phyloP scores from a whole-genome alignment of 2,113 vertebrate genomes.

The Dolichotis patagonum region DNA sequence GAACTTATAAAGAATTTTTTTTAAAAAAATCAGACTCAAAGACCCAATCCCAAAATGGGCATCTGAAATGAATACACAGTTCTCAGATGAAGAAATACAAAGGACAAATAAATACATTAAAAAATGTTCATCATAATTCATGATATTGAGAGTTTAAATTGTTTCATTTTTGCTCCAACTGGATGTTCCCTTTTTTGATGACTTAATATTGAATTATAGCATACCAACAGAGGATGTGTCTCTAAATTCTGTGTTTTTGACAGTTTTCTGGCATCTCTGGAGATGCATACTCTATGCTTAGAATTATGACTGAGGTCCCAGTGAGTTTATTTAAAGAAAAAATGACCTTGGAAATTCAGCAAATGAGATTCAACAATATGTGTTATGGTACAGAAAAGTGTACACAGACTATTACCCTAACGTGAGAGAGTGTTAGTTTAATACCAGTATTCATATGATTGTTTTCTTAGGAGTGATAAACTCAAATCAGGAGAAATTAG shows the following conservation, averaged over 20 bases:
- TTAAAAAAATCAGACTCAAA: too few relatives aligned
- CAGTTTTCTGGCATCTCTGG: conserved; percentile 11
- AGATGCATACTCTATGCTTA: not conserved
- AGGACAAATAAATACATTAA: too few relatives aligned
- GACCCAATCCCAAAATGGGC: too few relatives aligned
- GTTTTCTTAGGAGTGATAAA: not conserved
- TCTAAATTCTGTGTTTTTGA: not conserved
- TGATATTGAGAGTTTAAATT: not conserved
- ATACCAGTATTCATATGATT: not conserved
- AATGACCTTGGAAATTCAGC: not conserved
- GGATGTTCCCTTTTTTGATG: not conserved
- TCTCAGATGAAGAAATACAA: too few relatives aligned
- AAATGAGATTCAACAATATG: not conserved
- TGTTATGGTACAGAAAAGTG: not conserved
- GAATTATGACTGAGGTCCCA: conserved; percentile 11
- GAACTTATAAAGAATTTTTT: too few relatives aligned
- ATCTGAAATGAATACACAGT: too few relatives aligned
- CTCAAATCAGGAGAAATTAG: not conserved
- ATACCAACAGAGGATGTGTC: not conserved
- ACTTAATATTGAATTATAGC: not conserved
- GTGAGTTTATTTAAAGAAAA: conserved; percentile 62
- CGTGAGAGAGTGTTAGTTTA: not conserved
- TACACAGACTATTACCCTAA: not conserved
- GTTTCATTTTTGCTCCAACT: not conserved
- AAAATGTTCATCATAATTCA: too few relatives aligned